Conservation (phyloP, 2,888 invertebrate genomes). For the Euzophera pinguis region DNA sequence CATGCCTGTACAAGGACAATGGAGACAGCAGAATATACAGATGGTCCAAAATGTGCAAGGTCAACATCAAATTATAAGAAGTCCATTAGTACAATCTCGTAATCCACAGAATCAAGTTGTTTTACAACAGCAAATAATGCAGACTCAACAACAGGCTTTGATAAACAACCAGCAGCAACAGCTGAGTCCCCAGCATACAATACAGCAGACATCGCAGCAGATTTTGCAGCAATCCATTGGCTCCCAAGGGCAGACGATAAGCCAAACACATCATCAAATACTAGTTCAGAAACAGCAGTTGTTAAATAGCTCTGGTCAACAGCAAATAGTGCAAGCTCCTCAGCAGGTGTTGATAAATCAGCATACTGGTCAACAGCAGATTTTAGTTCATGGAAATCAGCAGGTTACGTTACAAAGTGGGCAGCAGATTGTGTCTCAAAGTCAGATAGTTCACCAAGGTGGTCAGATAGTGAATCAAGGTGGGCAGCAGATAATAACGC, state of each 20-base stretch:
- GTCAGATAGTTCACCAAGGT: conserved; percentile 71
- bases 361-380: conserved; percentile 72
- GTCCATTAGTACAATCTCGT: conserved; percentile 66
- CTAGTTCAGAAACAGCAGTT: conserved; percentile 80
- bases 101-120: conserved; percentile 76
- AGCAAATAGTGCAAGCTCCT: conserved; percentile 72
- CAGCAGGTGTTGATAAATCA: conserved; percentile 76
- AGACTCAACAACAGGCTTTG: conserved; percentile 70
- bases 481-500: conserved; percentile 66
- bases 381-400: conserved; percentile 72
- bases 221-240: conserved; percentile 81
- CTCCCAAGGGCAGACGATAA: conserved; percentile 71
- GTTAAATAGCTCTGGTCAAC: conserved; percentile 75
- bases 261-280: conserved; percentile 73
- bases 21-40: conserved; percentile 75
- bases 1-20: conserved; percentile 60
- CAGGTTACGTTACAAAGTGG: conserved; percentile 72
- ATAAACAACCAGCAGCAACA: conserved; percentile 69
- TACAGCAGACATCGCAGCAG: conserved; percentile 79
- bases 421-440: conserved; percentile 70
- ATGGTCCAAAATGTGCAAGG: conserved; percentile 77
- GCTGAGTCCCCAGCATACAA: conserved; percentile 74
- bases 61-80: conserved; percentile 73
- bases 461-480: conserved; percentile 69
- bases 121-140: conserved; percentile 80